Evolutionary conservation across 2,888 invertebrate genomes (phyloP).

Genomic region (Synergus itoensis): DNA sequence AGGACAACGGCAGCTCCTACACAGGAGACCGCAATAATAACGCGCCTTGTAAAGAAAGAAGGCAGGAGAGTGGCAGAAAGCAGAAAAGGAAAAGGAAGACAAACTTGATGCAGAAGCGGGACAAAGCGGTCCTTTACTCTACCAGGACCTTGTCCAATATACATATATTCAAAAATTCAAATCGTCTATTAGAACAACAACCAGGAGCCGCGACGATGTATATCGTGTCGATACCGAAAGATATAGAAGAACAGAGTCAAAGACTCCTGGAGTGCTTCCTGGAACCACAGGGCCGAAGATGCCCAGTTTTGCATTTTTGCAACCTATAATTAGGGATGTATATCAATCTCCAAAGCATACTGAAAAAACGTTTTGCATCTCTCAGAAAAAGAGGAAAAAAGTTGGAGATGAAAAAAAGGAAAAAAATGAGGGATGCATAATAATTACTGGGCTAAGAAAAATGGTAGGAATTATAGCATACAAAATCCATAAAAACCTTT

Average conservation of each 20-base stretch:
- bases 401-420: neutral
- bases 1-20: slow-evolving; percentile 60
- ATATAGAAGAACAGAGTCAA: slow-evolving; percentile 52
- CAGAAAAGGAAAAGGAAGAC: slow-evolving; percentile 34
- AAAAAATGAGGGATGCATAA: too few species aligned
- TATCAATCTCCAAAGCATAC: slow-evolving; percentile 32
- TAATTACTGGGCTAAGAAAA: too few species aligned
- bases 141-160: slow-evolving; percentile 57
- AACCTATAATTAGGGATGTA: slow-evolving; percentile 19
- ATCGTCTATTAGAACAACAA: slow-evolving; percentile 71
- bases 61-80: slow-evolving; percentile 47
- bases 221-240: slow-evolving; percentile 59
- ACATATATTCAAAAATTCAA: slow-evolving; percentile 74
- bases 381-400: neutral
- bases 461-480: too few species aligned
- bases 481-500: too few species aligned
- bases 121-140: slow-evolving; percentile 54
- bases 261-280: slow-evolving; percentile 50
- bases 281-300: neutral
- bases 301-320: slow-evolving; percentile 7
- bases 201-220: slow-evolving; percentile 60
- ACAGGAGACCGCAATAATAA: slow-evolving; percentile 49
- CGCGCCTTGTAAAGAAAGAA: slow-evolving; percentile 48
- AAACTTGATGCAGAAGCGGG: slow-evolving; percentile 50
- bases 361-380: slow-evolving; percentile 41